Evolutionary conservation across 2,797 vertebrate genomes (phyloP).

Genomic region (Poeciliopsis infans): DNA sequence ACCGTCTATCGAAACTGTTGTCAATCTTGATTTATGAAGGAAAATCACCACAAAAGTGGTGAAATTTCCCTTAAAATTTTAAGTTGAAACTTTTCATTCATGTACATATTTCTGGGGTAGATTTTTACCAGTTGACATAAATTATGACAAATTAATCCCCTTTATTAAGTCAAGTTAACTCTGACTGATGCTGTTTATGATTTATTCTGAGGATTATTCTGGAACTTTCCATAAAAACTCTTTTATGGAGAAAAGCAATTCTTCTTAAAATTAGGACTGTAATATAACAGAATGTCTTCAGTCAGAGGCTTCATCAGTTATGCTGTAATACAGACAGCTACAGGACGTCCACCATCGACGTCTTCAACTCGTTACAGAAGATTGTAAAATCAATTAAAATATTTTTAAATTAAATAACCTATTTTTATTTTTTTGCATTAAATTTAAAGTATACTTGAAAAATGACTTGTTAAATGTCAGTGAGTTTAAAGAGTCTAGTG

Average conservation of each 20-base stretch:
- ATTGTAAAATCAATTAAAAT: too few relatives aligned
- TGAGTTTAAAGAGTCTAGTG: background rate
- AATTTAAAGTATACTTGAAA: background rate
- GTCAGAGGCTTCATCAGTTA: too few relatives aligned
- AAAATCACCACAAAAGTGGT: background rate
- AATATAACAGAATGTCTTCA: too few relatives aligned
- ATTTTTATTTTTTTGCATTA: background rate
- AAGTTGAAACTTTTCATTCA: background rate
- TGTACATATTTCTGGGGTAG: background rate
- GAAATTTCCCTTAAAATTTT: background rate
- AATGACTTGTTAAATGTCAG: too few relatives aligned
- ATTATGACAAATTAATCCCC: background rate
- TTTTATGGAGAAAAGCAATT: too few relatives aligned
- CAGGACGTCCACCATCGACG: too few relatives aligned
- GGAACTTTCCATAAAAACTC: background rate
- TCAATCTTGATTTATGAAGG: background rate
- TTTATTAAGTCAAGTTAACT: background rate
- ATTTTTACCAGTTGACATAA: background rate
- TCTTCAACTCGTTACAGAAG: too few relatives aligned
- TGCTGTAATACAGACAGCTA: too few relatives aligned
- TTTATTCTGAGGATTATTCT: background rate
- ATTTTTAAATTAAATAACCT: too few relatives aligned
- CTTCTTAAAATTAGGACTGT: too few relatives aligned
- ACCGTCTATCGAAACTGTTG: background rate
- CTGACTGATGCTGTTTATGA: background rate